Percentiles rank a stretch among this genome's conserved stretches.
These are phyloP conservation scores for Sthenelais limicola DNA, from an alignment of 2,888 invertebrate genomes.

Conservation along the genomic window DNA sequence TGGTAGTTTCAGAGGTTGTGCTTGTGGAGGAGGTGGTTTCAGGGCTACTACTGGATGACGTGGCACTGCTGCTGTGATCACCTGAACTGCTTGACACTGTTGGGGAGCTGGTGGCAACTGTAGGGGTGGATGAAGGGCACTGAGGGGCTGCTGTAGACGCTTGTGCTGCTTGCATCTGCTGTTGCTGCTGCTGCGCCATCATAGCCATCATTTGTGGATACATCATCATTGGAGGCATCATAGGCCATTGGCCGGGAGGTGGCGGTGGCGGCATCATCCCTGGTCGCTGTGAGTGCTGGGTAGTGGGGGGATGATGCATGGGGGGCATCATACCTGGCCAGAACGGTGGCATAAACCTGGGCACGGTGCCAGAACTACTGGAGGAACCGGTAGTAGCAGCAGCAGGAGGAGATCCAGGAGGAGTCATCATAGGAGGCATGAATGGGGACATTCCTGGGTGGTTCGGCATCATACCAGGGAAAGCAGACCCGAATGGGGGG, in stretches of 20 bases:
- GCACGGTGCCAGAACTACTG: neutral
- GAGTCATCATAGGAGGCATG: constrained; percentile 4
- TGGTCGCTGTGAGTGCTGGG: neutral
- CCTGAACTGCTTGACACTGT: neutral
- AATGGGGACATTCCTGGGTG: constrained; percentile 14
- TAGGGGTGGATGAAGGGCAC: neutral
- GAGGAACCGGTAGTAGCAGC: neutral
- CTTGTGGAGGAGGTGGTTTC: neutral
- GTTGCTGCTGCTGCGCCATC: constrained; percentile 12
- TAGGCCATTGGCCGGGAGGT: too few relatives aligned
- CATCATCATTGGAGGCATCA: constrained; percentile 27
- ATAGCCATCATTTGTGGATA: constrained; percentile 27
- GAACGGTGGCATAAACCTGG: constrained; percentile 19
- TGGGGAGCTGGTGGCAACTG: neutral
- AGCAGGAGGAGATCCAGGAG: neutral
- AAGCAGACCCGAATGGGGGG: constrained; percentile 8
- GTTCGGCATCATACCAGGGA: constrained; percentile 4
- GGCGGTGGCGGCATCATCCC: neutral
- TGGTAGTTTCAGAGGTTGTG: neutral
- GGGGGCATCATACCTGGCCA: constrained; percentile 32
- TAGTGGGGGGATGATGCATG: neutral
- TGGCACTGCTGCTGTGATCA: neutral
- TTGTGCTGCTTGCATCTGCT: neutral
- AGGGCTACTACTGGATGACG: neutral
- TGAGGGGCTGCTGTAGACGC: neutral